Conservation (phyloP, 2,797 vertebrate genomes). For the Tenualosa thibaudeaui region DNA sequence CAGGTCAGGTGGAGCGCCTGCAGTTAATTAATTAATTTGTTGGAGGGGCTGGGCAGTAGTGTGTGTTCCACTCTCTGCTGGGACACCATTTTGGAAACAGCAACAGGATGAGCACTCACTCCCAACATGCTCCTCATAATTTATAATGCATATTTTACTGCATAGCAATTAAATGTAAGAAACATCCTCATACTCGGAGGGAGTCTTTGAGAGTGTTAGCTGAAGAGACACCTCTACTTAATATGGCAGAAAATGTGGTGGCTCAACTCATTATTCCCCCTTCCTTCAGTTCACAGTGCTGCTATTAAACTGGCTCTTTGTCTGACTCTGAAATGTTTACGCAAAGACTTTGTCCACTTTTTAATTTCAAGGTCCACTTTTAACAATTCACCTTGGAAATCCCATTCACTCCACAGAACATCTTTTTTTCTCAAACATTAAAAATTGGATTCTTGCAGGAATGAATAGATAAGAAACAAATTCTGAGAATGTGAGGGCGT, state of each 20-base stretch:
- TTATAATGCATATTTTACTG: neutral
- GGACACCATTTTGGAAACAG: no score
- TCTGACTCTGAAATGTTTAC: conserved; percentile 38
- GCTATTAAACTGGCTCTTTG: conserved; percentile 36
- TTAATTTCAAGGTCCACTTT: conserved; percentile 51
- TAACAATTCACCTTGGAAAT: conserved; percentile 33
- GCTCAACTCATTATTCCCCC: conserved; percentile 37
- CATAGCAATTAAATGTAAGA: neutral
- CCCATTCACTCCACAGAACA: conserved; percentile 19
- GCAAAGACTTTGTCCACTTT: conserved; percentile 40
- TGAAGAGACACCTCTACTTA: neutral
- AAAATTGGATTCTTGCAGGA: conserved; percentile 38
- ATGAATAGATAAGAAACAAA: conserved; percentile 43
- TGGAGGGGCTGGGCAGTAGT: no score
- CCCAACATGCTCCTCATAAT: neutral
- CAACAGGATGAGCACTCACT: neutral
- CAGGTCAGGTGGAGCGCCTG: no score
- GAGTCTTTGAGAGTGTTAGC: neutral
- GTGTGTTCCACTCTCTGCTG: no score
- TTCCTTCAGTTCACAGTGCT: conserved; percentile 36
- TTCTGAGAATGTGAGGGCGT: conserved; percentile 14
- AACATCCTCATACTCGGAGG: neutral
- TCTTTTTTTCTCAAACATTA: conserved; percentile 37
- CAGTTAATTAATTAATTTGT: no score
- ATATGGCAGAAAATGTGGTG: conserved; percentile 34